Evolutionary conservation across 2,113 vertebrate species (phyloP).

Genomic region (Pachycephala philippinensis): DNA sequence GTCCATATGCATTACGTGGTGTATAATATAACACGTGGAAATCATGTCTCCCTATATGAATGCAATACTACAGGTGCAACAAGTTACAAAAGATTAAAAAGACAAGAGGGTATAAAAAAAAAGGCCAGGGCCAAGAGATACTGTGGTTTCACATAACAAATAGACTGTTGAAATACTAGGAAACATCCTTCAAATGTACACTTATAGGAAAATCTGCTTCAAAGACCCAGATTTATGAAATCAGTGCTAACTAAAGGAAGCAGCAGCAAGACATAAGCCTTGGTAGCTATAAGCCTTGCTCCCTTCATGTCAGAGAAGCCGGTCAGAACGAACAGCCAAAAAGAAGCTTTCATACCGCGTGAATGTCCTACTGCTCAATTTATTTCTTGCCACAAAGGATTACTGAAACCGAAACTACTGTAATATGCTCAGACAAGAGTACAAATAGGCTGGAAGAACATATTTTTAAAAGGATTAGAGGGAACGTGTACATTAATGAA

Average conservation of each 20-base stretch:
- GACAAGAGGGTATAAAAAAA: background rate
- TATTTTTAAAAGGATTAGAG: slow-evolving; percentile 12
- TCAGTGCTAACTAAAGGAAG: background rate
- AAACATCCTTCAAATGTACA: background rate
- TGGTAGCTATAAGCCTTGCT: background rate
- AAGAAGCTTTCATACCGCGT: background rate
- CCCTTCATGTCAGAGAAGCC: background rate
- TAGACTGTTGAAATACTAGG: background rate
- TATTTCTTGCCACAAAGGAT: slow-evolving; percentile 14
- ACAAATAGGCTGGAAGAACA: background rate
- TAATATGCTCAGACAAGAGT: background rate
- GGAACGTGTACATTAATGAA: background rate
- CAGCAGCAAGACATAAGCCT: background rate
- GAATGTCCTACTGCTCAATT: background rate
- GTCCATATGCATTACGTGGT: fast-evolving
- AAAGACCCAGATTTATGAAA: background rate
- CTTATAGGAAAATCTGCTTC: background rate
- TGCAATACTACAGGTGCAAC: background rate
- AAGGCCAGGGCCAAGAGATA: fast-evolving
- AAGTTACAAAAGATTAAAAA: background rate
- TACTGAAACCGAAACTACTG: background rate
- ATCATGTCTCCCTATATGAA: background rate
- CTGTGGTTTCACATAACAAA: background rate
- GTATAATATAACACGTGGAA: fast-evolving
- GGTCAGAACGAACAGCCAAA: background rate